Evolutionary conservation across 2,113 vertebrate species (phyloP).

Genomic region (Neotoma lepida): DNA sequence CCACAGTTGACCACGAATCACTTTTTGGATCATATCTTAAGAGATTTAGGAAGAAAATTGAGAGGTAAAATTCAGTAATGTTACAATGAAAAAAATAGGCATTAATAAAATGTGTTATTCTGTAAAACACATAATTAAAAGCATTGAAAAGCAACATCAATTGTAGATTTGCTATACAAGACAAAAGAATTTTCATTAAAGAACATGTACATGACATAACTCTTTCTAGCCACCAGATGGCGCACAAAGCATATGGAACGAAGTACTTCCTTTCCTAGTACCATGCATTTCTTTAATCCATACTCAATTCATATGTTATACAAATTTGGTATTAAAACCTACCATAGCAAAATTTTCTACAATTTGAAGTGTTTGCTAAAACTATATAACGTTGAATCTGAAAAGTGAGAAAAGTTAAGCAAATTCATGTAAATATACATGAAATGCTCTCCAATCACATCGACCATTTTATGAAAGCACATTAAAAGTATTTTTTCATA

Average conservation of each 20-base stretch:
- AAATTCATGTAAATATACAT: neutral
- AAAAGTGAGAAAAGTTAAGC: neutral
- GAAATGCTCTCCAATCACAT: neutral
- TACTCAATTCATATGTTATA: neutral
- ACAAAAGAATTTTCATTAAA: neutral
- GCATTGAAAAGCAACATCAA: conserved; percentile 34
- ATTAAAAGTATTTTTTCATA: conserved; percentile 5
- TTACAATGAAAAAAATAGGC: conserved; percentile 13
- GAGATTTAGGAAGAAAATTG: neutral
- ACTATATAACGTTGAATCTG: neutral
- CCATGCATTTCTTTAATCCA: neutral
- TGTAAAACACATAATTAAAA: conserved; percentile 5
- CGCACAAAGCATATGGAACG: neutral
- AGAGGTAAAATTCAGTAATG: neutral
- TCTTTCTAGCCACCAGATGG: neutral
- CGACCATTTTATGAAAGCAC: neutral
- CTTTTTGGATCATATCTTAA: conserved; percentile 96
- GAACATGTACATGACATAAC: neutral
- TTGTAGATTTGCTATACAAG: neutral
- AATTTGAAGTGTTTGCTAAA: neutral
- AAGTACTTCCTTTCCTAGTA: neutral
- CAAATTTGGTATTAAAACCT: neutral
- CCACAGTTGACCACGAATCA: conserved; percentile 95
- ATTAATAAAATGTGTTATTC: neutral
- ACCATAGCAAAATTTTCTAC: neutral